Evolutionary conservation across 2,113 vertebrate species (phyloP).

Genomic region (Etheostoma spectabile): DNA sequence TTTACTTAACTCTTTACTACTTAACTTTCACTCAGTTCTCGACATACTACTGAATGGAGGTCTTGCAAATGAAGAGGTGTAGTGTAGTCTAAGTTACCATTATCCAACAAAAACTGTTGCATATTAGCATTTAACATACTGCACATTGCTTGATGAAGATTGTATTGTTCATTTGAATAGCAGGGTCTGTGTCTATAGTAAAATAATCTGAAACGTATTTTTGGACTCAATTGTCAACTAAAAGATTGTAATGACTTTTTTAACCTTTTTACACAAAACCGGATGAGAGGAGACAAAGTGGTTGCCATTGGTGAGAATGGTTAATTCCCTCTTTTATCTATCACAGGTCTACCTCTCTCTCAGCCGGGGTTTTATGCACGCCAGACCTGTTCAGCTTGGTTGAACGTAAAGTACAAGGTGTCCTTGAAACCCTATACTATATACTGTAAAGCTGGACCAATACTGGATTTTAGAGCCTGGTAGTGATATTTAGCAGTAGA

Average conservation of each 20-base stretch:
- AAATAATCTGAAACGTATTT: background rate
- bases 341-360: background rate
- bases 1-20: slow-evolving; percentile 20
- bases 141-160: background rate
- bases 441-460: background rate
- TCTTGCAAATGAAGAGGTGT: background rate
- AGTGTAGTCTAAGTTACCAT: background rate
- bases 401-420: background rate
- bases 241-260: background rate
- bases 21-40: slow-evolving; percentile 37
- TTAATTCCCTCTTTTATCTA: background rate
- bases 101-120: background rate
- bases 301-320: background rate
- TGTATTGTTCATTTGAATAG: background rate
- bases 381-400: background rate
- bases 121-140: background rate
- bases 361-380: background rate
- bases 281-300: background rate
- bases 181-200: background rate
- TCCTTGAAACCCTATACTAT: background rate
- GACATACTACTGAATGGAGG: background rate
- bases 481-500: background rate
- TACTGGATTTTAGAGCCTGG: background rate
- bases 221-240: background rate
- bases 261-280: background rate